These are phyloP conservation scores for Dendrocincla tyrannina DNA, from an alignment of 2,797 vertebrate species.

Conservation along the genomic window DNA sequence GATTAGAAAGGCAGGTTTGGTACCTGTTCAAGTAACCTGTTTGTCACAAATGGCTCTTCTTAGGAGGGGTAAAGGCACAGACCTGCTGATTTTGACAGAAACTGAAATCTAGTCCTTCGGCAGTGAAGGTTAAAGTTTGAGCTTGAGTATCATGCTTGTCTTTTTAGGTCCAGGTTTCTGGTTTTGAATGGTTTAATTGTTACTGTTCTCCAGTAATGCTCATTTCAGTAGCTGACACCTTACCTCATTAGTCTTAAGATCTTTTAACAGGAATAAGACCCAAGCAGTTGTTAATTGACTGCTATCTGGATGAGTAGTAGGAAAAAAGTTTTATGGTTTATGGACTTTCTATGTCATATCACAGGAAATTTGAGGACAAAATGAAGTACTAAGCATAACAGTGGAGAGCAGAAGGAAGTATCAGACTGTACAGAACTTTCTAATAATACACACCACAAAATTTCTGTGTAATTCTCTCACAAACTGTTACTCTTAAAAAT, in stretches of 20 bases:
- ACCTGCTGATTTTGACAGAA: not conserved
- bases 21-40: not conserved
- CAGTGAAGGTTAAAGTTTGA: not conserved
- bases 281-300: not conserved
- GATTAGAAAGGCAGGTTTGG: not conserved
- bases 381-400: not conserved
- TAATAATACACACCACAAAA: not conserved
- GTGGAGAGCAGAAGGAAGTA: not conserved
- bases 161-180: not conserved
- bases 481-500: not conserved
- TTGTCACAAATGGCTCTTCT: not conserved
- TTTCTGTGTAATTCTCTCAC: not conserved
- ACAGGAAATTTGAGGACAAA: not conserved
- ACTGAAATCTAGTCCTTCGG: not conserved
- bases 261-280: not conserved
- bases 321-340: not conserved
- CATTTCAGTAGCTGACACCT: not conserved
- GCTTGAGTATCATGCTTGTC: not conserved
- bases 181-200: not conserved
- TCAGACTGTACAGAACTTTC: not conserved
- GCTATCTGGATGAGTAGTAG: not conserved
- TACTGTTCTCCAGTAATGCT: not conserved
- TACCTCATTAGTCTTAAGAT: not conserved
- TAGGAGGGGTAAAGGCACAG: not conserved
- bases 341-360: not conserved